phyloP scores from a whole-genome alignment of 1,140 invertebrate genomes.

The Bombus affinis region DNA sequence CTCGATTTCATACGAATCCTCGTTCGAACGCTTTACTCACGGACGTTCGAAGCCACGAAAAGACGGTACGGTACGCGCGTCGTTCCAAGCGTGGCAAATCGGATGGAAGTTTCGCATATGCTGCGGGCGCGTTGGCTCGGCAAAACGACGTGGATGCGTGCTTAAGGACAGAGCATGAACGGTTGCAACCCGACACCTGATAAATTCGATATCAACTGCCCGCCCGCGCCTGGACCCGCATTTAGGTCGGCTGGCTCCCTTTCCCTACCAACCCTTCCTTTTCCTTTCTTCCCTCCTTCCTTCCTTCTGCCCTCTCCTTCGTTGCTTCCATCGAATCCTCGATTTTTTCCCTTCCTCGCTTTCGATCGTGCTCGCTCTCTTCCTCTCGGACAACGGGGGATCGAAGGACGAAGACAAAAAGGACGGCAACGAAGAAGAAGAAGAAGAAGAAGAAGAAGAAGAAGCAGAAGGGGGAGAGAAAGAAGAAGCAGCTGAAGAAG shows the following conservation, averaged over 20 bases:
- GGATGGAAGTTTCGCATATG: slow-evolving; percentile 60
- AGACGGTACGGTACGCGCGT: slow-evolving; percentile 22
- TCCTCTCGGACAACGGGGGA: background rate
- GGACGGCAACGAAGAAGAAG: background rate
- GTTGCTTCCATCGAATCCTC: slow-evolving; percentile 22
- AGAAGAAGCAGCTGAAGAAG: background rate
- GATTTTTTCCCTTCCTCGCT: background rate
- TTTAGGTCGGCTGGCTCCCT: slow-evolving; percentile 55
- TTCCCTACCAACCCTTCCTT: background rate
- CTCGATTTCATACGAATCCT: background rate
- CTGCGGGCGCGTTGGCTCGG: slow-evolving; percentile 72
- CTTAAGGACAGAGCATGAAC: slow-evolving; percentile 69
- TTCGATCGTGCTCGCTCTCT: background rate
- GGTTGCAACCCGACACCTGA: slow-evolving; percentile 76
- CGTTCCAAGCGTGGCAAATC: slow-evolving; percentile 61
- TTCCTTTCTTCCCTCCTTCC: slow-evolving; percentile 20
- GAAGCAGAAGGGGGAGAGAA: background rate
- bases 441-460: background rate
- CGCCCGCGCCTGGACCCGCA: slow-evolving; percentile 71
- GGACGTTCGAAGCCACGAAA: slow-evolving; percentile 29
- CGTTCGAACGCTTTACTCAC: slow-evolving; percentile 42
- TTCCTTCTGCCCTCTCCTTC: slow-evolving; percentile 31
- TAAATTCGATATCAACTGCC: slow-evolving; percentile 80
- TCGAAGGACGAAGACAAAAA: slow-evolving; percentile 21
- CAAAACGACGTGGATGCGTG: slow-evolving; percentile 72